Percentiles rank a stretch among this genome's conserved stretches.
phyloP scores from a whole-genome alignment of 2,797 vertebrate species.

The Propithecus deckenii region DNA sequence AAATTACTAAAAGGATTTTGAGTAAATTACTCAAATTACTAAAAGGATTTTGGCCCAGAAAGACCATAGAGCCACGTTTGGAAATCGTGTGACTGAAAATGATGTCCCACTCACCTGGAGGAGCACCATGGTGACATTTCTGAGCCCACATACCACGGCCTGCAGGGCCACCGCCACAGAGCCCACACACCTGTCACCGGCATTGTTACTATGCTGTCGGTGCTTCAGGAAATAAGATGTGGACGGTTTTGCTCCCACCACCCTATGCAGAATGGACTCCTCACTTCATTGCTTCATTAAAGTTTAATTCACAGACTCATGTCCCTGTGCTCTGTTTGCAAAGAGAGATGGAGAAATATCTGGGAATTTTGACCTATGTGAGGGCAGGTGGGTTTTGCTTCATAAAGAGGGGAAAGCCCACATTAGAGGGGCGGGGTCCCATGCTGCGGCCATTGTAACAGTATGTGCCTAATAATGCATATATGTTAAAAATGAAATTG shows the following conservation, averaged over 20 bases:
- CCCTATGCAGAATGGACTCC: background rate
- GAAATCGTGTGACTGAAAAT: background rate
- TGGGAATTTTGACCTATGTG: too few relatives aligned
- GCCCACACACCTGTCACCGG: rapidly evolving
- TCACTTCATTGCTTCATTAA: background rate
- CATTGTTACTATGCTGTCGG: background rate
- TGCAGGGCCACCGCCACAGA: rapidly evolving
- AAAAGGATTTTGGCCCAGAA: background rate
- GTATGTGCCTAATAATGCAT: rapidly evolving
- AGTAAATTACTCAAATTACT: background rate
- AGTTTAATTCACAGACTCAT: background rate
- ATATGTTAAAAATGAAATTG: background rate
- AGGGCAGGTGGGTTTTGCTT: background rate
- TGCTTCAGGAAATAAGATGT: background rate
- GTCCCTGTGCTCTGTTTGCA: too few relatives aligned
- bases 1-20: background rate
- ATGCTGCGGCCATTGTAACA: background rate
- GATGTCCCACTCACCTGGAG: rapidly evolving
- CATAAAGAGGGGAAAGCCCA: background rate
- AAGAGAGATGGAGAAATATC: background rate
- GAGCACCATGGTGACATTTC: rapidly evolving
- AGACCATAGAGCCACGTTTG: background rate
- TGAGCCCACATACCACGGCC: background rate
- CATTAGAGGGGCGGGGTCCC: rapidly evolving
- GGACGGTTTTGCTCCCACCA: background rate